Evolutionary conservation across 2,888 invertebrate species (phyloP).

Genomic region (Drosophila subsilvestris): DNA sequence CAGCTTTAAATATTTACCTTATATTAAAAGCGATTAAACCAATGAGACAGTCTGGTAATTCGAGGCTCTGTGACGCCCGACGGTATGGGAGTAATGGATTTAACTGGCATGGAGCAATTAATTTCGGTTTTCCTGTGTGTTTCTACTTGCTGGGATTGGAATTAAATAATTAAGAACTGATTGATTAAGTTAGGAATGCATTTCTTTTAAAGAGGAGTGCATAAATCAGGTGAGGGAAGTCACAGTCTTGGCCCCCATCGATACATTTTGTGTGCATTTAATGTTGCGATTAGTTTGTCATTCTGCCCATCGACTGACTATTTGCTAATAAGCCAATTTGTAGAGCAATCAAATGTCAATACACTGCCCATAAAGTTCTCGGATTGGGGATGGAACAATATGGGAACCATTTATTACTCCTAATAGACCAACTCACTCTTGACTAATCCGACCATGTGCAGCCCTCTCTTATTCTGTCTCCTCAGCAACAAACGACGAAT

Average conservation of each 20-base stretch:
- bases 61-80: background rate
- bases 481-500: constrained; percentile 35
- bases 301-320: constrained; percentile 7
- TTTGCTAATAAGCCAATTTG: constrained; percentile 71
- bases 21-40: constrained; percentile 45
- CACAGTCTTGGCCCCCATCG: background rate
- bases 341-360: constrained; percentile 74
- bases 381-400: constrained; percentile 56
- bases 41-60: constrained; percentile 23
- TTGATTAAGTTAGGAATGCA: background rate
- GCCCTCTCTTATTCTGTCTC: constrained; percentile 6
- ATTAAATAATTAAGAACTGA: constrained; percentile 3
- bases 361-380: constrained; percentile 60
- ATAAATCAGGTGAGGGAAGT: background rate
- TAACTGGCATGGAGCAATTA: background rate
- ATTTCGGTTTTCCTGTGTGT: background rate
- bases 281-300: background rate
- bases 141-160: too few relatives aligned
- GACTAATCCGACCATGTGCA: constrained; percentile 57
- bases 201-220: background rate
- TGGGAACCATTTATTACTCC: constrained; percentile 66
- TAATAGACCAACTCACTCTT: constrained; percentile 62
- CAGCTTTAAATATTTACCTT: constrained; percentile 39
- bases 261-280: background rate
- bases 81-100: background rate